These are phyloP conservation scores for Dasysyrphus tricinctus DNA, from an alignment of 2,888 invertebrate genomes.

Conservation along the genomic window DNA sequence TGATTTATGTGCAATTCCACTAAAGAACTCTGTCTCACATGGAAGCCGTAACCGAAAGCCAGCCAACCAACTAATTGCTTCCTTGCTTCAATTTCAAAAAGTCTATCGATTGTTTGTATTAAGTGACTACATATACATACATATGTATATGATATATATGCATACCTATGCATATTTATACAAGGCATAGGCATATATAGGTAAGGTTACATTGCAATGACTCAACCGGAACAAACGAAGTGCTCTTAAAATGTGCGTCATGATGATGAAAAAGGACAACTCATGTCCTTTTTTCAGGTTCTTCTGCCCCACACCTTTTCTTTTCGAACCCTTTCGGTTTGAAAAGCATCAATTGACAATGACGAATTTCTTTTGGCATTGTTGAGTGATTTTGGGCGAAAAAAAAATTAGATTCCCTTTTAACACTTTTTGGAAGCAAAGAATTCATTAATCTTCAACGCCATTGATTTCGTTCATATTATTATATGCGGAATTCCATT, in stretches of 20 bases:
- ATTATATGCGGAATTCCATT: not conserved
- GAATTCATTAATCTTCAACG: conserved; percentile 63
- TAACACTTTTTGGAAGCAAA: conserved; percentile 36
- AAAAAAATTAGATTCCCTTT: conserved; percentile 34
- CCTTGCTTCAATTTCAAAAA: conserved; percentile 31
- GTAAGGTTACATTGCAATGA: conserved; percentile 18
- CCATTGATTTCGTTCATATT: conserved; percentile 43
- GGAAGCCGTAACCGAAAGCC: conserved; percentile 33
- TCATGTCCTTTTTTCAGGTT: conserved; percentile 15
- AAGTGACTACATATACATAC: not conserved
- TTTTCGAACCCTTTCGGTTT: conserved; percentile 23
- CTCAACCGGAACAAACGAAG: conserved; percentile 27
- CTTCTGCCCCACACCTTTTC: not conserved
- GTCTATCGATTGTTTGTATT: conserved; percentile 35
- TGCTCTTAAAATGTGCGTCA: conserved; percentile 25
- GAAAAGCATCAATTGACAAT: conserved; percentile 54
- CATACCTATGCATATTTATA: not conserved
- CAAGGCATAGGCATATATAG: not conserved
- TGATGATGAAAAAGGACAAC: not conserved
- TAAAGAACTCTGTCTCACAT: conserved; percentile 23
- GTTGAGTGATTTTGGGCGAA: conserved; percentile 24
- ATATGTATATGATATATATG: not conserved
- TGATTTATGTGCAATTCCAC: conserved; percentile 31
- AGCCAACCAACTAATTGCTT: conserved; percentile 56
- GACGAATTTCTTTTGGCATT: conserved; percentile 55